These are phyloP conservation scores for Gambelia wislizenii DNA, from an alignment of 2,797 vertebrate genomes.

Conservation along the genomic window DNA sequence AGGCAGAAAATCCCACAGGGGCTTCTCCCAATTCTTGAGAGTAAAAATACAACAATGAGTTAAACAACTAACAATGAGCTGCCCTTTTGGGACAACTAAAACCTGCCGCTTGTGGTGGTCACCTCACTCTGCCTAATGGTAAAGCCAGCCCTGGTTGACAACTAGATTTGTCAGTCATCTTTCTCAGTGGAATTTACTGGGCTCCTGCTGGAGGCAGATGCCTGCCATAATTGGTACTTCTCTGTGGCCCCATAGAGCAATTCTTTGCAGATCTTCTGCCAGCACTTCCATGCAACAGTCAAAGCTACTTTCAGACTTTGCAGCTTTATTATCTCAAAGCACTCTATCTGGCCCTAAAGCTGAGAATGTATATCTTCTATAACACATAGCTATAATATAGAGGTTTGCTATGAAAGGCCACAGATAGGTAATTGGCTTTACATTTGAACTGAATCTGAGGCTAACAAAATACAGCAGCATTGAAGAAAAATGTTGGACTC, in stretches of 20 bases:
- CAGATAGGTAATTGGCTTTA: neutral
- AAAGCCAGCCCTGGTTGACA: neutral
- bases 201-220: neutral
- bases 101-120: neutral
- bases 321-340: neutral
- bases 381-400: neutral
- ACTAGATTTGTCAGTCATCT: neutral
- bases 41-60: neutral
- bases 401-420: neutral
- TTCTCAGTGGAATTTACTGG: neutral
- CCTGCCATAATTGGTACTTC: neutral
- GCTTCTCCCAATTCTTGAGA: neutral
- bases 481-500: neutral
- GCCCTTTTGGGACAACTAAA: too few species aligned
- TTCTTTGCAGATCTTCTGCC: neutral
- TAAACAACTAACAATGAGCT: neutral
- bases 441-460: conserved; percentile 34
- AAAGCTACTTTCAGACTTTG: neutral
- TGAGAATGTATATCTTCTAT: neutral
- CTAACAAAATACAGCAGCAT: conserved; percentile 7
- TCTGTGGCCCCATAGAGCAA: neutral
- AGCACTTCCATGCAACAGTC: neutral
- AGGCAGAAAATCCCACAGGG: neutral
- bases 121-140: neutral
- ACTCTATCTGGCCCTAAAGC: neutral